These are phyloP conservation scores for Synaphobranchus kaupii DNA, from an alignment of 2,797 vertebrate species.

Conservation along the genomic window DNA sequence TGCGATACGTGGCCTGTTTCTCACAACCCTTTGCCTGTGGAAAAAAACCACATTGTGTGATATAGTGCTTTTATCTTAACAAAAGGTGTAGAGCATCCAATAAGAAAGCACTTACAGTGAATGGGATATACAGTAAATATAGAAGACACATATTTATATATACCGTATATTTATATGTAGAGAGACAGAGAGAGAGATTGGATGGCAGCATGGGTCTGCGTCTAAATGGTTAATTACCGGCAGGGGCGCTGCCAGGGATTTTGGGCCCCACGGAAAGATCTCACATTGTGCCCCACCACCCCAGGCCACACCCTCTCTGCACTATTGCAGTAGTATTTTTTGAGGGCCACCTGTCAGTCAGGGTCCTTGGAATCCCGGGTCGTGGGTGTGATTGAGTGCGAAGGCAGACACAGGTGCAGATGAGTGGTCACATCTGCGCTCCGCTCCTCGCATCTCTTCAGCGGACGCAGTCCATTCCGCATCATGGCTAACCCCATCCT, in stretches of 20 bases:
- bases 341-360: neutral
- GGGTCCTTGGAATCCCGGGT: neutral
- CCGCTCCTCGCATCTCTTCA: neutral
- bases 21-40: neutral
- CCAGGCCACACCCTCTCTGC: neutral
- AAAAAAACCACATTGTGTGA: neutral
- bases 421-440: constrained; percentile 7
- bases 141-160: neutral
- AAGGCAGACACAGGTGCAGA: neutral
- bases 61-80: neutral
- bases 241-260: neutral
- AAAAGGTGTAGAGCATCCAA: neutral
- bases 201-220: neutral
- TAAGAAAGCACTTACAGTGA: neutral
- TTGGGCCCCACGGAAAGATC: neutral
- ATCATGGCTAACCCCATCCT: neutral
- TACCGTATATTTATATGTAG: neutral
- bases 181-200: neutral
- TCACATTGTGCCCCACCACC: neutral
- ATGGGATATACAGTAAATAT: neutral
- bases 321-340: neutral
- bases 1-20: neutral
- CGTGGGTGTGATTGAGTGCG: neutral
- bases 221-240: neutral
- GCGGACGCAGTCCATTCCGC: neutral